A percentile compares a stretch with the other conserved stretches of the same genome.
Evolutionary conservation across 2,888 invertebrate genomes (phyloP).

Genomic region (Augiades crinisus): DNA sequence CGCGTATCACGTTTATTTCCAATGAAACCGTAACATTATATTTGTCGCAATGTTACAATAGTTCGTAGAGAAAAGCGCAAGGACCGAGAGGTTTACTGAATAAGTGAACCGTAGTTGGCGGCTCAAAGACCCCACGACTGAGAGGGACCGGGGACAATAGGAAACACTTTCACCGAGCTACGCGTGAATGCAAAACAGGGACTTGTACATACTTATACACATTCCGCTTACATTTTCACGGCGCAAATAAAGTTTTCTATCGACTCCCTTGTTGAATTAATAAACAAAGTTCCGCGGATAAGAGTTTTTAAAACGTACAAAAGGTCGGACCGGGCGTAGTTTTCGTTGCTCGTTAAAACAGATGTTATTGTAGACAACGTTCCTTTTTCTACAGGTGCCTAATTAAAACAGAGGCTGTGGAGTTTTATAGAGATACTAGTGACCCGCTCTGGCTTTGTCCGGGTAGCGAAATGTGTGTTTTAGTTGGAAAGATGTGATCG

Average conservation of each 20-base stretch:
- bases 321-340: conserved; percentile 2
- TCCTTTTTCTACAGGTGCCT: conserved; percentile 1
- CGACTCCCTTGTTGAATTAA: conserved; percentile 21
- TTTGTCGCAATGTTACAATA: conserved; percentile 2
- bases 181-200: conserved; percentile 66
- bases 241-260: conserved; percentile 21
- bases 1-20: too few relatives aligned
- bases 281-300: conserved; percentile 22
- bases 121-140: conserved; percentile 55
- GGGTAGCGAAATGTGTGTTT: not conserved
- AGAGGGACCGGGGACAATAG: conserved; percentile 62
- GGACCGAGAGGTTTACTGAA: conserved; percentile 40
- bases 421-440: too few relatives aligned
- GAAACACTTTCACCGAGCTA: conserved; percentile 66
- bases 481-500: not conserved
- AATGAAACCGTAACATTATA: too few relatives aligned
- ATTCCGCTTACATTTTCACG: conserved; percentile 44
- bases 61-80: conserved; percentile 29
- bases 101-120: conserved; percentile 40
- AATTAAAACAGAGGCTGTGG: conserved; percentile 5
- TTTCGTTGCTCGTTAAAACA: conserved; percentile 16
- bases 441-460: too few relatives aligned
- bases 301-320: conserved; percentile 10
- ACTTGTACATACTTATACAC: conserved; percentile 35
- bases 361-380: conserved; percentile 10